Conservation (phyloP, 2,888 invertebrate species). For the Drosophila colorata region DNA sequence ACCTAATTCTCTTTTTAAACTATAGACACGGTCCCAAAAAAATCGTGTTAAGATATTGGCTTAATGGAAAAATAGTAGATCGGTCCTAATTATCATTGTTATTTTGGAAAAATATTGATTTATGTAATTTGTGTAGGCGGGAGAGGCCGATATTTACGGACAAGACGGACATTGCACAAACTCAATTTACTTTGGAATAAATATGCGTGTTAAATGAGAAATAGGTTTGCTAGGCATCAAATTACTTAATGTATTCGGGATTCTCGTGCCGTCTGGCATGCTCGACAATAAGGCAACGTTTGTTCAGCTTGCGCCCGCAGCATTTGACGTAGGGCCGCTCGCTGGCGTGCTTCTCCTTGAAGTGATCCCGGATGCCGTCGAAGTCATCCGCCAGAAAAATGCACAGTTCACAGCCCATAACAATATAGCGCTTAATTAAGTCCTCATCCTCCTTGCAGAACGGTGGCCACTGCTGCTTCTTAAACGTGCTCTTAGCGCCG, state of each 20-base stretch:
- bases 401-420: constrained; percentile 84
- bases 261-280: constrained; percentile 84
- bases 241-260: constrained; percentile 84
- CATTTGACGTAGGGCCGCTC: constrained; percentile 82
- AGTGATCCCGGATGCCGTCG: constrained; percentile 81
- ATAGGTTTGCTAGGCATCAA: background rate
- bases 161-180: no score
- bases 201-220: no score
- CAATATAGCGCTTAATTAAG: constrained; percentile 82
- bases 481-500: constrained; percentile 48
- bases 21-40: no score
- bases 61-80: no score
- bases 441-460: constrained; percentile 75
- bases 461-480: constrained; percentile 67
- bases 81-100: no score
- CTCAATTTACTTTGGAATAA: no score
- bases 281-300: constrained; percentile 82
- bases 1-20: no score
- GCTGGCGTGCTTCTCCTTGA: constrained; percentile 75
- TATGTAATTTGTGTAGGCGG: no score
- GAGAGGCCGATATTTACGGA: no score
- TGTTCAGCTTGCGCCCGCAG: constrained; percentile 83
- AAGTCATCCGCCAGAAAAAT: constrained; percentile 78
- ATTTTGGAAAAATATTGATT: no score
- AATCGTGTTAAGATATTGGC: no score